Percentiles rank a stretch among this genome's conserved stretches.
Evolutionary conservation across 2,797 vertebrate species (phyloP).

Genomic region (Cheirogaleus major): DNA sequence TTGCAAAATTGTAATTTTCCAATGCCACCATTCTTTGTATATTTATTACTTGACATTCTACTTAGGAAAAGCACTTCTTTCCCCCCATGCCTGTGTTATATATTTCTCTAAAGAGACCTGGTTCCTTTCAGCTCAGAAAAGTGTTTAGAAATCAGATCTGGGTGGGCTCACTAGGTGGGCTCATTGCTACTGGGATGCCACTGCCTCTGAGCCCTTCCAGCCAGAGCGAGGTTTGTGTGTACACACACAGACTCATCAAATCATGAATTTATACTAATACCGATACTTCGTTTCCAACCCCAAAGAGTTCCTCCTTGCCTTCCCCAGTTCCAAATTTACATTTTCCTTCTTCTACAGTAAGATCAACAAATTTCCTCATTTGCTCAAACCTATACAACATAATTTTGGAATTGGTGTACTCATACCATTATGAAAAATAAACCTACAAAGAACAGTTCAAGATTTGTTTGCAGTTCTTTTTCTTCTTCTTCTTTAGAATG

Average conservation of each 20-base stretch:
- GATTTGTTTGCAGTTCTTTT: not conserved
- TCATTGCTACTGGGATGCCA: not conserved
- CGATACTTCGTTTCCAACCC: not conserved
- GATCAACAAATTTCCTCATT: conserved; percentile 20
- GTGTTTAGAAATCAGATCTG: not conserved
- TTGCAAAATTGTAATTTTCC: not conserved
- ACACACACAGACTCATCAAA: not conserved
- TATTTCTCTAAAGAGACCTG: not conserved
- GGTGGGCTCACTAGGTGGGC: not conserved
- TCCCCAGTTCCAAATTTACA: not conserved
- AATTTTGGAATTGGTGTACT: not conserved
- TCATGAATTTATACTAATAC: not conserved
- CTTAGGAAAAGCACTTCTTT: not conserved
- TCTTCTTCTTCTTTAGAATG: not conserved
- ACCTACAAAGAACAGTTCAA: not conserved
- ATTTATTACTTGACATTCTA: not conserved
- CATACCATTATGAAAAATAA: not conserved
- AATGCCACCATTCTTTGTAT: not conserved
- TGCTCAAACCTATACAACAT: not conserved
- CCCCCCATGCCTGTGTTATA: not conserved
- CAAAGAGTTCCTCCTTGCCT: not conserved
- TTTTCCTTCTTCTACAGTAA: not conserved
- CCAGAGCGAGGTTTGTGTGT: not conserved
- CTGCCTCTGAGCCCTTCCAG: not conserved
- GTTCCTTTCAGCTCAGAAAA: not conserved